Evolutionary conservation across 1,140 invertebrate genomes (phyloP), one percentile per base, ranked within the genome.

Genomic region (Sarcophaga peregrina): DNA sequence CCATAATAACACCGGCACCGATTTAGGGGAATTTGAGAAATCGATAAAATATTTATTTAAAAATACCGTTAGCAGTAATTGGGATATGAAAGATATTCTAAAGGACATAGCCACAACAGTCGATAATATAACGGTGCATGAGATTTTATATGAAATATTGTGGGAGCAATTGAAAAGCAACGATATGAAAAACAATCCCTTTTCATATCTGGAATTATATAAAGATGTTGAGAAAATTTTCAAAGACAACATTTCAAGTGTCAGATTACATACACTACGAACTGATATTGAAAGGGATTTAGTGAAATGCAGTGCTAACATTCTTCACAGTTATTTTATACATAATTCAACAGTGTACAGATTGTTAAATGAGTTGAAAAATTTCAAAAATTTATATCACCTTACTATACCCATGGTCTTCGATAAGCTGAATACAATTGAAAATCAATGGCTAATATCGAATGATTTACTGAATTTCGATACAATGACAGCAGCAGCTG

Each of bases 101-200:
- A 50, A 37, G 13, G 20, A 74, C 25, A 20, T 82, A 8, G 46
- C 48, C 7, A 54, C 4, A 11, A 73, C 50, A 8, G 48, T 72
- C 15, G 20, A 82, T 74, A 82, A 75, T 46, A 7, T 47, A 17
- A 82, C 81, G 5, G 72, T 82, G 15, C n/a, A 82, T 45, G 73
- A 75, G 9, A 75, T 75, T 7, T 13, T 25, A 25, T 82, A 75
- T 50, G 74, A 82, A 75, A 52, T 82, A 37, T 54, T 82, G 48
- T 82, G 81, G 81, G 68, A 68, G 0, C 47, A 74, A 54, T 54
- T 82, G 20, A 75, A 45, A 37, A 20, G 8, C 3, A 15, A 82
- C 50, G 50, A 52, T 4, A 8, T 68, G 0, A 72, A 52, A 84
- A 73, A 86, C 84, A 1, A 86, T 85, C 2, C 85, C 80, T 13